Evolutionary conservation across 2,888 invertebrate species (phyloP), one percentile per base, ranked within the genome.

Genomic region (Drosophila longiperda): DNA sequence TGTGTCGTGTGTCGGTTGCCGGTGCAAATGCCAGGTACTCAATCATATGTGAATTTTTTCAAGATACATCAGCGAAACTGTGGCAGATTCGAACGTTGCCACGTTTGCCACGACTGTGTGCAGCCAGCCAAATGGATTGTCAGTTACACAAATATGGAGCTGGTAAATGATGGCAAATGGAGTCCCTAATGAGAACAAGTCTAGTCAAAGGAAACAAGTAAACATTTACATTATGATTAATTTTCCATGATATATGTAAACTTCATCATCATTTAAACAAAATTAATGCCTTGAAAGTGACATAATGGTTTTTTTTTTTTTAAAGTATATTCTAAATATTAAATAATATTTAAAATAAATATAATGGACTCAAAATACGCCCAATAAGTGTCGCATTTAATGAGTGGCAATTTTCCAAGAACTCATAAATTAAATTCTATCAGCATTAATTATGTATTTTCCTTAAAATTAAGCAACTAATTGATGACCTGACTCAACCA

Each of bases 21-120:
- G 57, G 58, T 79, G 86, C 71, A 64, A 85, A 80, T 85, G 86
- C 72, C 78, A 75, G 80, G 42, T 69, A 73, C 78, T 88, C 86
- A 73, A 83, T 85, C 83, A 86, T 65, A 49, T 64, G 63, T 59
- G 69, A 52, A 64, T 60, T 75, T 60, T 75, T 34, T 42, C 23
- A 50, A 62, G 67, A 67, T 69, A 65, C 54, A 36, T 52, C 34
- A 23, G 36, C 34, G 29, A 17, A 40, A 26, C 23, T 53, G 61
- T 54, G 38, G 26, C 62, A 45, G 60, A 76, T 77, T 62, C 40
- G 12, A 52, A 55, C n/a, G 29, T 34, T 64, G 34, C 23, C 42
- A 29, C 29, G 29, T 60, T 42, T 29, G 32, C 45, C 33, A 33
- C 38, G 36, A 36, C 52, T 58, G 40, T 42, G 12, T 8, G 29